Percentiles rank a stretch among this genome's conserved stretches.
Conservation (phyloP, 35 echinoderm and acorn worm species). For the Antedon bifida region DNA sequence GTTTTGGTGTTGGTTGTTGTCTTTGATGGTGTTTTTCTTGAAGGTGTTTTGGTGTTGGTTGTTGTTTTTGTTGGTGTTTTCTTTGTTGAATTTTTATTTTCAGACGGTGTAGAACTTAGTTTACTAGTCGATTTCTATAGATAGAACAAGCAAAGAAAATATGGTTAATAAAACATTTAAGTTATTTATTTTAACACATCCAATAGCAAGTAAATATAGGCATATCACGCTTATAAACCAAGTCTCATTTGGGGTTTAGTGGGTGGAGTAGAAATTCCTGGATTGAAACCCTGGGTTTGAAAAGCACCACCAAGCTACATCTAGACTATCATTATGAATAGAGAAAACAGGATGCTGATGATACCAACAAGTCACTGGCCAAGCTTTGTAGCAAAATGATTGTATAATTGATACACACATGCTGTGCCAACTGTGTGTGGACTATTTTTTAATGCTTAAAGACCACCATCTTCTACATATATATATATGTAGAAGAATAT, state of each 20-base stretch:
- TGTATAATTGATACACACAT: neutral
- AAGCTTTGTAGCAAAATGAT: neutral
- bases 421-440: neutral
- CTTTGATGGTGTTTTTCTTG: neutral
- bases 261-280: too few relatives aligned
- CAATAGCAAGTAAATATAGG: too few relatives aligned
- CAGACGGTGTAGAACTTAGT: neutral
- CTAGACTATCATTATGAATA: too few relatives aligned
- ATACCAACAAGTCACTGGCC: neutral
- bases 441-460: neutral
- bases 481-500: too few relatives aligned
- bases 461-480: too few relatives aligned
- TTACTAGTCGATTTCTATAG: neutral
- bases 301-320: too few relatives aligned
- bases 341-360: neutral
- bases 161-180: too few relatives aligned
- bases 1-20: neutral
- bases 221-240: too few relatives aligned
- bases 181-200: slow-evolving; percentile 7
- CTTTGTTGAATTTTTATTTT: neutral
- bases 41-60: neutral
- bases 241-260: too few relatives aligned
- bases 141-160: neutral
- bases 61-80: neutral
- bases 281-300: too few relatives aligned